These are phyloP conservation scores for Paramisgurnus dabryanus DNA, from an alignment of 2,113 vertebrate genomes.

Conservation along the genomic window DNA sequence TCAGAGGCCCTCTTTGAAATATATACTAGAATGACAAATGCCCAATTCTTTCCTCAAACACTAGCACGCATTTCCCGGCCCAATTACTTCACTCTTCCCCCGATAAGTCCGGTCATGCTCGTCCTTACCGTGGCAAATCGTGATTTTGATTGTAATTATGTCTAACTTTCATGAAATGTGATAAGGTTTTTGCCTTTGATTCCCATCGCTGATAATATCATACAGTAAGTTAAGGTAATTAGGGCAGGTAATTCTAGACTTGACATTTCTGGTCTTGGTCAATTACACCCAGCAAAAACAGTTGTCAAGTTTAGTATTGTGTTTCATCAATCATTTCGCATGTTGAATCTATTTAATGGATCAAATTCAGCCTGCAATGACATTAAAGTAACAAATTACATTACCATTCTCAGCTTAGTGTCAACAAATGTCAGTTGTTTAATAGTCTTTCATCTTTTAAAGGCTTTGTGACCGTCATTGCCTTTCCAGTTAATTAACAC, in stretches of 20 bases:
- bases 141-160: constrained; percentile 52
- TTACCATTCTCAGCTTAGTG: background rate
- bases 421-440: constrained; percentile 33
- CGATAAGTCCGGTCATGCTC: constrained; percentile 48
- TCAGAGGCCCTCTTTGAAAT: constrained; percentile 85
- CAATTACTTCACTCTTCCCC: constrained; percentile 56
- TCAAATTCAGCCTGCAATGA: constrained; percentile 35
- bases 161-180: constrained; percentile 54
- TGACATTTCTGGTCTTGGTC: constrained; percentile 43
- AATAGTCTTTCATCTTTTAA: constrained; percentile 1
- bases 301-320: constrained; percentile 46
- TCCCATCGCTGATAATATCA: constrained; percentile 45
- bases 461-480: background rate
- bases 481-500: constrained; percentile 27
- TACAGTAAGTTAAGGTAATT: constrained; percentile 41
- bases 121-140: constrained; percentile 56
- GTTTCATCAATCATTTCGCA: constrained; percentile 38
- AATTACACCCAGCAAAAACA: constrained; percentile 39
- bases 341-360: constrained; percentile 35
- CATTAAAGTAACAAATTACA: constrained; percentile 43
- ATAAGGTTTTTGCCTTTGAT: constrained; percentile 50
- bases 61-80: constrained; percentile 56
- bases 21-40: constrained; percentile 80
- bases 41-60: constrained; percentile 68
- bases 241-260: constrained; percentile 43